Conservation (phyloP, 64 coral and sea anemone species). For the Astreopora myriophthalma region DNA sequence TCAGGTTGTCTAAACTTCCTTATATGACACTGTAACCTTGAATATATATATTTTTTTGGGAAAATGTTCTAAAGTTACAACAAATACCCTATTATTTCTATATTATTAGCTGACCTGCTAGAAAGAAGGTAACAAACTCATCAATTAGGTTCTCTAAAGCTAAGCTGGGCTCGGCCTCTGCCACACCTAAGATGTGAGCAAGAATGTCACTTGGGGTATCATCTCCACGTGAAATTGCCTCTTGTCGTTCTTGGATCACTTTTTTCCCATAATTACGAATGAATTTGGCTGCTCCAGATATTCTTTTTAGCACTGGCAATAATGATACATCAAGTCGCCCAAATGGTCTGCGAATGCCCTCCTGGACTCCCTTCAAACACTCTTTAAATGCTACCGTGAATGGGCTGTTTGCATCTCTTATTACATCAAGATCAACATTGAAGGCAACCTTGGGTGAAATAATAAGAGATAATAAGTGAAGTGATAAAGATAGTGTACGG, state of each 20-base stretch:
- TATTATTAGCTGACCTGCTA: constrained; percentile 54
- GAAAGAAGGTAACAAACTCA: constrained; percentile 82
- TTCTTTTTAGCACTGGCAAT: constrained; percentile 35
- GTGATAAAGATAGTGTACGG: too few species aligned
- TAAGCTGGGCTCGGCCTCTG: constrained; percentile 18
- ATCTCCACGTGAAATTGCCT: constrained; percentile 17
- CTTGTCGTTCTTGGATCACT: constrained; percentile 57
- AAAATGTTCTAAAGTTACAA: too few species aligned
- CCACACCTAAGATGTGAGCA: constrained; percentile 65
- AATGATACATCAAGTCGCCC: constrained; percentile 27
- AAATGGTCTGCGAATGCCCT: constrained; percentile 23
- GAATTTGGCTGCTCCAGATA: constrained; percentile 25
- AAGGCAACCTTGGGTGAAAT: background rate
- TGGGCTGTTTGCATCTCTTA: constrained; percentile 50
- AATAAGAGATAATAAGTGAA: too few species aligned
- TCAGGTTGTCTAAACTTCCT: too few species aligned
- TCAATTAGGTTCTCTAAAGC: constrained; percentile 70
- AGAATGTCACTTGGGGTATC: constrained; percentile 61
- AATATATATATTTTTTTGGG: too few species aligned
- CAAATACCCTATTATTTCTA: too few species aligned
- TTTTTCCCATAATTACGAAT: constrained; percentile 66
- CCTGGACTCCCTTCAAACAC: constrained; percentile 12
- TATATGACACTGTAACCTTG: too few species aligned
- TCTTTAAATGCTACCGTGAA: constrained; percentile 56
- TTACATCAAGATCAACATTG: constrained; percentile 61